phyloP scores from a whole-genome alignment of 2,113 vertebrate genomes.

The Xiphophorus hellerii region DNA sequence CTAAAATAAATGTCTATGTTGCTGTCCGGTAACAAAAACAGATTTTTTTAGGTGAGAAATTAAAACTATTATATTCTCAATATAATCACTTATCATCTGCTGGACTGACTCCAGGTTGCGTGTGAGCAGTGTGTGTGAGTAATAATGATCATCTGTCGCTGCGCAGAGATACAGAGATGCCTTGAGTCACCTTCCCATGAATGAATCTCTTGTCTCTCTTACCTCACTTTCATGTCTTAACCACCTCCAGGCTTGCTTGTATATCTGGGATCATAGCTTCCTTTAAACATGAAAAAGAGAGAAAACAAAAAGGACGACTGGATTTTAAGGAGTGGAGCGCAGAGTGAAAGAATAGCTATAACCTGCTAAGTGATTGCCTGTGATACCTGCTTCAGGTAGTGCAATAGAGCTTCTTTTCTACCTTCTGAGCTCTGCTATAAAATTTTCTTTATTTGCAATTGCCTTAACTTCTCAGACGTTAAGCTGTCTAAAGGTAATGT shows the following conservation, averaged over 20 bases:
- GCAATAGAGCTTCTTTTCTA: background rate
- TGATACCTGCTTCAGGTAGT: background rate
- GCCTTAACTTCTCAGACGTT: background rate
- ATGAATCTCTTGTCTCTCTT: constrained; percentile 81
- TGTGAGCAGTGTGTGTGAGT: constrained; percentile 77
- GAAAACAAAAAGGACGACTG: constrained; percentile 61
- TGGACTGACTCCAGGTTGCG: constrained; percentile 66
- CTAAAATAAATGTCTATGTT: background rate
- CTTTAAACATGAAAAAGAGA: constrained; percentile 47
- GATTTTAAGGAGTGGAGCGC: constrained; percentile 49
- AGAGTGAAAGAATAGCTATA: background rate
- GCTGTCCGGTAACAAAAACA: background rate
- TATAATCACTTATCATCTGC: constrained; percentile 49
- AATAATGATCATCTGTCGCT: constrained; percentile 78
- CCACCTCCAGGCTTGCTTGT: constrained; percentile 79
- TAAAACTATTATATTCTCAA: constrained; percentile 9
- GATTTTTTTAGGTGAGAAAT: constrained; percentile 16
- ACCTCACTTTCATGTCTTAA: constrained; percentile 77
- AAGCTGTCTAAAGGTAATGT: background rate
- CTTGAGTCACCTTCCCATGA: constrained; percentile 81
- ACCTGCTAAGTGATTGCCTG: background rate
- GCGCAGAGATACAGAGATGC: constrained; percentile 70
- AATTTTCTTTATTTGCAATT: background rate
- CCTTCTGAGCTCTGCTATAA: background rate
- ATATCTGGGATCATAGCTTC: constrained; percentile 69